Base-by-base conservation (phyloP, 2,113 vertebrate species). In the Pimephales promelas region DNA sequence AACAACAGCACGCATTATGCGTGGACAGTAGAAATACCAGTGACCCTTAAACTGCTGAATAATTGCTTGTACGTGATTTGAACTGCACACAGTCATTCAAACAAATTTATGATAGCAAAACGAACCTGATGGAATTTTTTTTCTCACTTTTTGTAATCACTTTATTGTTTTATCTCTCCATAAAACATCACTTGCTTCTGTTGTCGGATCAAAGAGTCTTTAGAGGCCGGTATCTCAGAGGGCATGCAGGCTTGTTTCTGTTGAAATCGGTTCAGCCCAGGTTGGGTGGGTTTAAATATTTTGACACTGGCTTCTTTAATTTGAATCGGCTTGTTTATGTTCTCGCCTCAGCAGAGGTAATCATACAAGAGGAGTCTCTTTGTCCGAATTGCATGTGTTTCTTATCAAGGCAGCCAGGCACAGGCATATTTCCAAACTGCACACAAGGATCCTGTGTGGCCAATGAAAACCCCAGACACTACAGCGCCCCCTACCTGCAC, bases 311-410 rank as follows among this genome's bases (percentile, higher is more conserved):
- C 71, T 80, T 85, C 79, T 86, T 88, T 85, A 87, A 88, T 86
- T 77, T 79, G 85, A 89, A 90, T 87, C 78, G 83, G 73, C 84
- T 86, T 88, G 82, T 88, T 90, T 88, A 87, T 87, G 79, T 86
- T 90, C 82, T 82, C 82, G 84, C 87, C 84, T 86, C 49, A 34
- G 84, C 79, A 79, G 84, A 87, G 75, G 82, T 77, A 88, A 88
- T 87, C 87, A 82, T 83, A 89, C 86, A 87, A 88, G 85, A 86
- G 75, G 85, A 84, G 80, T 79, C 73, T 47, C 79, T 90, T 85
- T 85, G 83, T 86, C 85, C 70, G 84, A 84, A 81, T 83, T 79
- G 85, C 82, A 88, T 83, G 86, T 87, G 89, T 89, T 90, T 89
- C 88, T 85, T 80, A 90, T 88, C 84, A 90, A 85, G 84, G 31